Percentiles rank a stretch among this genome's conserved stretches.
Evolutionary conservation across 2,888 invertebrate genomes (phyloP).

Genomic region (Flexamia atlantica): DNA sequence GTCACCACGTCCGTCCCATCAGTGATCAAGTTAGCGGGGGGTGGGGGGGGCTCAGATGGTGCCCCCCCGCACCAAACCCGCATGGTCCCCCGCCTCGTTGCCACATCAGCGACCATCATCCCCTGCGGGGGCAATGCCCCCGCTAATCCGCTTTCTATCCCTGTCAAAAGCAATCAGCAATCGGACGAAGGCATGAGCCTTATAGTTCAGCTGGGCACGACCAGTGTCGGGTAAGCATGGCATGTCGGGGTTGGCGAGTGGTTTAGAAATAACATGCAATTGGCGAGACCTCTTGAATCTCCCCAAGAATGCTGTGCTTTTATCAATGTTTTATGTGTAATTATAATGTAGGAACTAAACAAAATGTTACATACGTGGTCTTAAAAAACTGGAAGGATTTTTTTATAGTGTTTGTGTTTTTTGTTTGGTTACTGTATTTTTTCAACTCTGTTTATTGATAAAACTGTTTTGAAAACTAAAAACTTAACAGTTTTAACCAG

Average conservation of each 20-base stretch:
- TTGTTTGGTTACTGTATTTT: no score
- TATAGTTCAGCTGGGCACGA: conserved; percentile 65
- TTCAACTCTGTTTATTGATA: no score
- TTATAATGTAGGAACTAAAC: no score
- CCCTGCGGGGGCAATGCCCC: conserved; percentile 63
- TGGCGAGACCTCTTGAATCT: no score
- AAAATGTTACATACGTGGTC: no score
- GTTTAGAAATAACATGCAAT: neutral
- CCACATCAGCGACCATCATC: conserved; percentile 65
- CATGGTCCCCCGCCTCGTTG: conserved; percentile 65
- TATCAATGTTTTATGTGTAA: no score
- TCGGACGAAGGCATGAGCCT: conserved; percentile 65
- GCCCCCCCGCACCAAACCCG: conserved; percentile 72
- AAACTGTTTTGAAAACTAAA: no score
- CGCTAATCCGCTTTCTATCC: conserved; percentile 62
- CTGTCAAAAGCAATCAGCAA: conserved; percentile 50
- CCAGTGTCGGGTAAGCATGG: conserved; percentile 64
- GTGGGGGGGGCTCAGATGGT: conserved; percentile 72
- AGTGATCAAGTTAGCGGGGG: conserved; percentile 75
- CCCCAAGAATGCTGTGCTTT: no score
- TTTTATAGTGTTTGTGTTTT: no score
- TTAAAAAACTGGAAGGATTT: no score
- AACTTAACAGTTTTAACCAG: no score
- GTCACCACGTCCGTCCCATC: conserved; percentile 75
- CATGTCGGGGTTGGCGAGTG: conserved; percentile 2